phyloP scores from a whole-genome alignment of 2,888 invertebrate genomes.

The Heliconius ethilla region DNA sequence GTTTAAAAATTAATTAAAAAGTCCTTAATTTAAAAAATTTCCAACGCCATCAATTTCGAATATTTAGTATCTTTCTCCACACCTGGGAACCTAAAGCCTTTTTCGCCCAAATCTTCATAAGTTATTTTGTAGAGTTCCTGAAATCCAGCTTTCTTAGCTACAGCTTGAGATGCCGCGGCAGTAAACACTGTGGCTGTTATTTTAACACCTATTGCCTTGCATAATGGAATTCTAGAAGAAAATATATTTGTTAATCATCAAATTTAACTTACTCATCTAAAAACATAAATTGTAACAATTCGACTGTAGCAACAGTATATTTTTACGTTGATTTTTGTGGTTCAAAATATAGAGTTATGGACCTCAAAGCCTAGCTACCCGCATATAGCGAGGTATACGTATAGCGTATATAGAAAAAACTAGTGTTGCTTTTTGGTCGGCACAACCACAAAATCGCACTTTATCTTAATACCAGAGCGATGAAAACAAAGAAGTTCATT shows the following conservation, averaged over 20 bases:
- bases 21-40: slow-evolving; percentile 53
- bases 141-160: slow-evolving; percentile 78
- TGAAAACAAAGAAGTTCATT: too few species aligned
- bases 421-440: too few species aligned
- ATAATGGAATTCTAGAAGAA: slow-evolving; percentile 71
- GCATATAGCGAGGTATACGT: too few species aligned
- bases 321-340: too few species aligned
- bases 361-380: too few species aligned
- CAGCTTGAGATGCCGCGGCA: slow-evolving; percentile 75
- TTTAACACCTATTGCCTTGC: slow-evolving; percentile 73
- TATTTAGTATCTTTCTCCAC: slow-evolving; percentile 68
- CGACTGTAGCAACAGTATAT: too few species aligned
- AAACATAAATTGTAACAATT: too few species aligned
- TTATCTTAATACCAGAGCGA: too few species aligned
- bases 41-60: slow-evolving; percentile 73
- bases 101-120: slow-evolving; percentile 72
- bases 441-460: too few species aligned
- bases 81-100: slow-evolving; percentile 70
- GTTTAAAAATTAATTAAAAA: neutral
- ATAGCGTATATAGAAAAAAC: too few species aligned
- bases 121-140: slow-evolving; percentile 65
- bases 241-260: neutral
- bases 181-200: slow-evolving; percentile 80
- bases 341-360: too few species aligned
- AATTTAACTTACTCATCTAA: neutral